Percentiles rank a stretch among this genome's conserved stretches.
Conservation (phyloP, 2,888 invertebrate genomes). For the Pasiphila rectangulata region DNA sequence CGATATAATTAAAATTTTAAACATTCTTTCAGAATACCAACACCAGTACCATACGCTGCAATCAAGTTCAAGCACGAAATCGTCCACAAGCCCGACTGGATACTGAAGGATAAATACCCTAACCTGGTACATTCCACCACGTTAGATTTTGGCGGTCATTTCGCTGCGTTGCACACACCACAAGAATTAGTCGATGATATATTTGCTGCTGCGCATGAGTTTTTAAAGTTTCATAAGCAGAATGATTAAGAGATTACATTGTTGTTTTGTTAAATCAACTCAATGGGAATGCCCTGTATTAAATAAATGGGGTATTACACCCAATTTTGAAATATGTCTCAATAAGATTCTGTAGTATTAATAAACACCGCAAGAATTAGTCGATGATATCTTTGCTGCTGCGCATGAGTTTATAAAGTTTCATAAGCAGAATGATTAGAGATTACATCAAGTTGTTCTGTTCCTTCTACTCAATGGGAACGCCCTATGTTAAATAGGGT, state of each 20-base stretch:
- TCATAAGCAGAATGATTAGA: not conserved
- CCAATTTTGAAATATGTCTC: no score
- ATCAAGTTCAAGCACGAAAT: slow-evolving; percentile 88
- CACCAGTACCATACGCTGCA: slow-evolving; percentile 86
- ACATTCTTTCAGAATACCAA: slow-evolving; percentile 80
- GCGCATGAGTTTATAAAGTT: slow-evolving; percentile 41
- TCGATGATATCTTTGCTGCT: slow-evolving; percentile 79
- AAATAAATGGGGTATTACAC: no score
- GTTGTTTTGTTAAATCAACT: no score
- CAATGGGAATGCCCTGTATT: no score
- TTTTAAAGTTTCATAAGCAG: slow-evolving; percentile 54
- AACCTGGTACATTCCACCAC: slow-evolving; percentile 86
- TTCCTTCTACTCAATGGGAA: no score
- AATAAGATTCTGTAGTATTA: no score
- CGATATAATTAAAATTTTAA: not conserved
- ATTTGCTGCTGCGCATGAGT: slow-evolving; percentile 49
- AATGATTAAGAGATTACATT: no score
- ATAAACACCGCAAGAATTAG: slow-evolving; percentile 85
- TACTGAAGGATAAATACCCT: slow-evolving; percentile 81
- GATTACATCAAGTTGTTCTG: not conserved
- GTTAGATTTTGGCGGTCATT: slow-evolving; percentile 89
- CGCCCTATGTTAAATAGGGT: no score
- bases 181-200: slow-evolving; percentile 84
- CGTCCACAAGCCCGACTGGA: slow-evolving; percentile 80
- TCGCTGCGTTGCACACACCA: slow-evolving; percentile 91